Base-by-base conservation (phyloP, 2,888 invertebrate species). In the Pyrrhopygopsis socrates region DNA sequence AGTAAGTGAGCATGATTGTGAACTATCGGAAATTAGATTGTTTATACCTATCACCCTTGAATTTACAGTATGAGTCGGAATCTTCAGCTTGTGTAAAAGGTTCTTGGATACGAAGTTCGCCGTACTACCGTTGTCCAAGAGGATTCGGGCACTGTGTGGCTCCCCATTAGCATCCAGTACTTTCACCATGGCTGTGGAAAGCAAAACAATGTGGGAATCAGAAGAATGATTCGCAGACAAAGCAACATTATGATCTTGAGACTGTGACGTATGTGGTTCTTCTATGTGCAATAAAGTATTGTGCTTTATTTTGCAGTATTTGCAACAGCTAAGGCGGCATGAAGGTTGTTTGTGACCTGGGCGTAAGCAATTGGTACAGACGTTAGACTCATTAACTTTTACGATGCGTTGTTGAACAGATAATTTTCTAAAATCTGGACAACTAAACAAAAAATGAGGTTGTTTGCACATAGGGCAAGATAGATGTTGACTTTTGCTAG, bases 31-130 rank as follows among this genome's bases (percentile, higher is more conserved):
- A 22, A 58, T 70, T 68, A 85, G 75, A 71, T 81, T 83, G 45
- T 90, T 90, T 63, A 90, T 88, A 75, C 87, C 84, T 77, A 89
- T n/a, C 20, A 67, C 34, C 67, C n/a, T 67, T n/a, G 67, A 67
- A n/a, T n/a, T 67, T 2, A 34, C 9, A 30, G 30, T 34, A 34
- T 67, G 67, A 34, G 11, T 20, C 65, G 15, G 71, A 41, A 54
- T 54, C 4, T 54, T 54, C n/a, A 54, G 9, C n/a, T 54, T 54
- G 54, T n/a, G 54, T n/a, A 54, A n/a, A 54, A 54, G 9, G 9
- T 54, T n/a, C 6, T 54, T n/a, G n/a, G 54, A 54, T 5, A 54
- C n/a, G 22, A 77, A 81, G 50, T 84, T 84, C 45, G 81, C 58
- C 22, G 81, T 84, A 30, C 68, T 84, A 4, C 77, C 84, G 27